These are phyloP conservation scores for Eristalinus aeneus DNA, from an alignment of 2,888 invertebrate genomes.

Conservation along the genomic window DNA sequence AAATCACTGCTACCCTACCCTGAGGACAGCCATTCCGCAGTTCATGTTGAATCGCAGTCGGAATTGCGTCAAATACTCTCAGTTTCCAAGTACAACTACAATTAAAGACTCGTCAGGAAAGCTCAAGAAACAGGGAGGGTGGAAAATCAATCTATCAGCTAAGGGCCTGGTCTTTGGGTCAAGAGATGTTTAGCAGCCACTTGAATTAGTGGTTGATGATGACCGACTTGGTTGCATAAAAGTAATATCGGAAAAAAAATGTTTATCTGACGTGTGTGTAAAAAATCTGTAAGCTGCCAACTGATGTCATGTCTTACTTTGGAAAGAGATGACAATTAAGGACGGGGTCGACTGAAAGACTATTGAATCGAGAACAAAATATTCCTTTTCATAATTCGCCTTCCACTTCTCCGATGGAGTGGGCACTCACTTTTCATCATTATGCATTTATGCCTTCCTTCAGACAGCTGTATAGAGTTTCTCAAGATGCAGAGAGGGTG, in stretches of 20 bases:
- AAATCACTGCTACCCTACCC: constrained; percentile 57
- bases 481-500: neutral
- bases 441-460: constrained; percentile 26
- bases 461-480: neutral
- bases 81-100: constrained; percentile 19
- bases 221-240: neutral
- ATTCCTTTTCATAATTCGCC: constrained; percentile 35
- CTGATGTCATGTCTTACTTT: neutral
- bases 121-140: neutral
- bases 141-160: too few species aligned
- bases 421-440: constrained; percentile 24
- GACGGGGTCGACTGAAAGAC: constrained; percentile 7
- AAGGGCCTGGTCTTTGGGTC: constrained; percentile 52
- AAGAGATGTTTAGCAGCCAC: constrained; percentile 55
- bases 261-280: too few species aligned
- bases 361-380: constrained; percentile 50
- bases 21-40: constrained; percentile 44
- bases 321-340: neutral
- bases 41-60: constrained; percentile 41
- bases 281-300: too few species aligned
- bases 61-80: constrained; percentile 36
- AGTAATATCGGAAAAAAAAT: too few species aligned
- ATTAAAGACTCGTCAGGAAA: constrained; percentile 57
- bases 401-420: constrained; percentile 38
- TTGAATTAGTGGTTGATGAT: constrained; percentile 59